These are phyloP conservation scores for Podarcis cretensis DNA, from an alignment of 2,113 vertebrate species.

Conservation along the genomic window DNA sequence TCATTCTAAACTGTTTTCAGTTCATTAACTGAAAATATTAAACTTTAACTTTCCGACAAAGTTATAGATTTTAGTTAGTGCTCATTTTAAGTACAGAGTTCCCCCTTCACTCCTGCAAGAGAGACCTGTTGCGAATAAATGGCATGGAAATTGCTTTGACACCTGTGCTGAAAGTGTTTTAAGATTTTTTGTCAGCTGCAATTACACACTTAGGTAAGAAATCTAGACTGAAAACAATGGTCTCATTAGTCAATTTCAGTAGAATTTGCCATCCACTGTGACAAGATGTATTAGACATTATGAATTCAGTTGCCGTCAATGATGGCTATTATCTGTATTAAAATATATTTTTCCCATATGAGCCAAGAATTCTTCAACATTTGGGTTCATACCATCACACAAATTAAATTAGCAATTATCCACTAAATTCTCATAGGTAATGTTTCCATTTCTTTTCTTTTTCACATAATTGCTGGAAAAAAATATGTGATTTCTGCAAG, in stretches of 20 bases:
- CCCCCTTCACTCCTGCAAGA: constrained; percentile 13
- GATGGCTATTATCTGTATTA: constrained; percentile 20
- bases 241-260: constrained; percentile 55
- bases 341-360: constrained; percentile 34
- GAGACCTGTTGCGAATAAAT: neutral
- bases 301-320: constrained; percentile 44
- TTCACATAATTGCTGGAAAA: neutral
- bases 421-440: constrained; percentile 33
- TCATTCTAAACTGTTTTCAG: constrained; percentile 55
- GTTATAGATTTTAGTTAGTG: constrained; percentile 14
- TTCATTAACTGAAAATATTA: constrained; percentile 62
- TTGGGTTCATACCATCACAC: constrained; percentile 39
- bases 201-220: constrained; percentile 46
- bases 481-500: constrained; percentile 17
- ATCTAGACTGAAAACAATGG: constrained; percentile 38
- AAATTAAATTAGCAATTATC: constrained; percentile 51
- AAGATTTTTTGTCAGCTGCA: constrained; percentile 46
- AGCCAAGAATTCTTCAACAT: constrained; percentile 11
- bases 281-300: constrained; percentile 29
- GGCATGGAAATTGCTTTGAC: constrained; percentile 42
- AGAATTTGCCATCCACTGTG: constrained; percentile 35
- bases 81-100: constrained; percentile 20
- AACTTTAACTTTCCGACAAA: constrained; percentile 45
- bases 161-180: constrained; percentile 43
- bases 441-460: constrained; percentile 13